A percentile compares a stretch with the other conserved stretches of the same genome.
Evolutionary conservation across 1,140 invertebrate genomes (phyloP).

Genomic region (Drosophila ohnishii): DNA sequence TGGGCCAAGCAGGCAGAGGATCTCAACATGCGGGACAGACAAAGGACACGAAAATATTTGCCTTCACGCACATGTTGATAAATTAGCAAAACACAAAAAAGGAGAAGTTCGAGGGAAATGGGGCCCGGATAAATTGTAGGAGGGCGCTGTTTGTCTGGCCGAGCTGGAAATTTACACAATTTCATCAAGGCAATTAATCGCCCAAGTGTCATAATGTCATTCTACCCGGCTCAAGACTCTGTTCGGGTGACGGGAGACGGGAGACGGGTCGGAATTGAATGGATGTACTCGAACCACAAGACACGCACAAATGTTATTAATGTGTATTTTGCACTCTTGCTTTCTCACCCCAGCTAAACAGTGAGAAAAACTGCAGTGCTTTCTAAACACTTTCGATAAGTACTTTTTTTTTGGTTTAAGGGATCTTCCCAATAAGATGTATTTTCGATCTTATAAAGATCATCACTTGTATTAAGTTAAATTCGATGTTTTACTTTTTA

Average conservation of each 20-base stretch:
- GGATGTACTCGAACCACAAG: constrained; percentile 49
- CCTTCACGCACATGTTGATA: constrained; percentile 58
- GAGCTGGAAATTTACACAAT: constrained; percentile 56
- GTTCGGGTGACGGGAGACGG: background rate
- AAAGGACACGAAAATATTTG: constrained; percentile 46
- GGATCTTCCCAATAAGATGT: too few species aligned
- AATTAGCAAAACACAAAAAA: constrained; percentile 50
- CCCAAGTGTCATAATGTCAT: constrained; percentile 60
- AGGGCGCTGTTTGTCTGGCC: constrained; percentile 29
- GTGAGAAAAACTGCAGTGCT: background rate
- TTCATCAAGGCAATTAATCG: constrained; percentile 78
- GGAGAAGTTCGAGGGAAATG: background rate
- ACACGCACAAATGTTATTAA: constrained; percentile 69
- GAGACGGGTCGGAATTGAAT: constrained; percentile 1
- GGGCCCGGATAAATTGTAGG: constrained; percentile 6
- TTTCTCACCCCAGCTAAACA: constrained; percentile 9
- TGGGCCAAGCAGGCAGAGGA: constrained; percentile 31
- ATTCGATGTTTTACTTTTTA: background rate
- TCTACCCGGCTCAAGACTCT: constrained; percentile 26
- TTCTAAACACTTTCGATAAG: background rate
- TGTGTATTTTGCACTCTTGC: constrained; percentile 56
- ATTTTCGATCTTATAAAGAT: too few species aligned
- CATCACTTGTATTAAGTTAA: background rate
- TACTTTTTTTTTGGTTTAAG: background rate
- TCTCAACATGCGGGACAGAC: constrained; percentile 33